Evolutionary conservation across 2,113 vertebrate species (phyloP).

Genomic region (Sarotherodon lohbergeri): DNA sequence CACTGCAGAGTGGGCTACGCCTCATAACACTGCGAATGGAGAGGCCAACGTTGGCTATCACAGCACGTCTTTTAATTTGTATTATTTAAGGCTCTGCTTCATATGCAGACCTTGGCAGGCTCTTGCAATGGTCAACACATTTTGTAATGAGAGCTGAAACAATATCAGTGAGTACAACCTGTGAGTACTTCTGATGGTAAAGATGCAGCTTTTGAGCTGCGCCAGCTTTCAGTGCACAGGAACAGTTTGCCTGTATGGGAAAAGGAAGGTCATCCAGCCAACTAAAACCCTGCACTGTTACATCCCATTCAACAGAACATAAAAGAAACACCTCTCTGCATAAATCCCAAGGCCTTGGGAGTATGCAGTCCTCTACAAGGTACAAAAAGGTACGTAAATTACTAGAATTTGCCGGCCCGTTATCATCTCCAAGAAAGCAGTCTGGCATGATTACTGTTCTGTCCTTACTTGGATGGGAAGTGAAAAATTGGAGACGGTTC

Average conservation of each 20-base stretch:
- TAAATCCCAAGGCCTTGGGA: not conserved
- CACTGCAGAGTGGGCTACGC: not conserved
- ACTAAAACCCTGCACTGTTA: not conserved
- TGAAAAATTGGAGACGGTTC: not conserved
- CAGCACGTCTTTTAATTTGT: not conserved
- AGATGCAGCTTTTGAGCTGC: not conserved
- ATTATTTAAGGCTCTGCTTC: not conserved
- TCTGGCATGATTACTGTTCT: not conserved
- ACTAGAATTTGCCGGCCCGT: not conserved
- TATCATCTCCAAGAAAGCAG: not conserved
- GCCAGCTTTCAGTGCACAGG: fast-evolving
- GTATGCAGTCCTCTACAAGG: not conserved
- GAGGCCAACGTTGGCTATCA: not conserved
- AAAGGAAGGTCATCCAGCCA: not conserved
- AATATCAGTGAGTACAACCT: not conserved
- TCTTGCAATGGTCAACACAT: not conserved
- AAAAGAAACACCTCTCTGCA: not conserved
- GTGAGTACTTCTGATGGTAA: not conserved
- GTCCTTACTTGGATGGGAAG: not conserved
- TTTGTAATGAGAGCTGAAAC: not conserved
- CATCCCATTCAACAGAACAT: not conserved
- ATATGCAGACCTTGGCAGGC: not conserved
- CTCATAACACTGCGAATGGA: not conserved
- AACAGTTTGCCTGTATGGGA: not conserved
- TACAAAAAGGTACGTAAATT: not conserved